Evolutionary conservation across 2,113 vertebrate species (phyloP).

Genomic region (Aegotheles bennettii): DNA sequence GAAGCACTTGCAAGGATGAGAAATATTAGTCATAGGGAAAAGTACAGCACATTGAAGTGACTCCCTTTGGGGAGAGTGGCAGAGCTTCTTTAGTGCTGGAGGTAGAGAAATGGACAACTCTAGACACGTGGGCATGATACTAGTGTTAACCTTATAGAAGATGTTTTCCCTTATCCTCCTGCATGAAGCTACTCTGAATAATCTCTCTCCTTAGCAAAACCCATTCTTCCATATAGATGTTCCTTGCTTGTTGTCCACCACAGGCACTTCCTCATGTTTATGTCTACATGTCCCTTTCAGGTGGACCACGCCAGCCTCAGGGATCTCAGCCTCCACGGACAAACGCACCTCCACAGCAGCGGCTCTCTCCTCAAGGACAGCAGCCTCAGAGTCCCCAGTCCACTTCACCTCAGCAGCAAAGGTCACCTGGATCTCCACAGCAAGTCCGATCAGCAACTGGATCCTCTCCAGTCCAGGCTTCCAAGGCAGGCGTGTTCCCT

Average conservation of each 20-base stretch:
- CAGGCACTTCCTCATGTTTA: not conserved
- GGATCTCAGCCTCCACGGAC: slow-evolving; percentile 66
- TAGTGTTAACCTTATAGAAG: not conserved
- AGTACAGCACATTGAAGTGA: not conserved
- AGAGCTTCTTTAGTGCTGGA: not conserved
- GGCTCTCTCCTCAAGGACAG: slow-evolving; percentile 79
- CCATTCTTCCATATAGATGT: not conserved
- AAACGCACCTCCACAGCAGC: slow-evolving; percentile 69
- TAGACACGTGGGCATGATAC: not conserved
- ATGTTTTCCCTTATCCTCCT: not conserved
- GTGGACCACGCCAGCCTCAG: slow-evolving; percentile 81
- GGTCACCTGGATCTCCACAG: slow-evolving; percentile 90
- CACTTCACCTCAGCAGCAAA: slow-evolving; percentile 84
- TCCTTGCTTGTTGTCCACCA: not conserved
- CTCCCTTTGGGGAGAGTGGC: not conserved
- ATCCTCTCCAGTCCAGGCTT: slow-evolving; percentile 86
- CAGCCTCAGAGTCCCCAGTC: slow-evolving; percentile 77
- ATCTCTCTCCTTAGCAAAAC: not conserved
- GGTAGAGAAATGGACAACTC: not conserved
- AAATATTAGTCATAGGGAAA: not conserved
- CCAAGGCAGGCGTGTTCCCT: slow-evolving; percentile 81
- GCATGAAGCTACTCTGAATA: not conserved
- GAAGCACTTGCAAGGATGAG: not conserved
- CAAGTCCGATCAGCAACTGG: slow-evolving; percentile 80
- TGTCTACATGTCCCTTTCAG: slow-evolving; percentile 52